phyloP scores from a whole-genome alignment of 2,888 invertebrate genomes.

The Palloptera scutellata region DNA sequence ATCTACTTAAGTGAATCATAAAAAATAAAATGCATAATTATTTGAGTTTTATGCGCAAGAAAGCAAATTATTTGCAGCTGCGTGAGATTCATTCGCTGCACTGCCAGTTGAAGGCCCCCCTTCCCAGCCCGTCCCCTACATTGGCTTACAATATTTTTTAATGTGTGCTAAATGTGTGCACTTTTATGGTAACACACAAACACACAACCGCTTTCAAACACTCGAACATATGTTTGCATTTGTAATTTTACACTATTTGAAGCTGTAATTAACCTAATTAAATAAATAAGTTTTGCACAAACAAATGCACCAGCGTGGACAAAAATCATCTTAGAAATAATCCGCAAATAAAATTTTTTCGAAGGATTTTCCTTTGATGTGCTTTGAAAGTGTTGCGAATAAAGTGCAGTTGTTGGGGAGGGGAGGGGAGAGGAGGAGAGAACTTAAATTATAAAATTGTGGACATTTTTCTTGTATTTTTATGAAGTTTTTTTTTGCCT shows the following conservation, averaged over 20 bases:
- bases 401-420: too few relatives aligned
- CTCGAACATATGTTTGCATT: background rate
- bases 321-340: too few relatives aligned
- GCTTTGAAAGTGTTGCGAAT: too few relatives aligned
- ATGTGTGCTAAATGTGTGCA: slow-evolving; percentile 23
- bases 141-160: slow-evolving; percentile 2
- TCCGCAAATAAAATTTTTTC: too few relatives aligned
- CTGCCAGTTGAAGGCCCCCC: slow-evolving; percentile 41
- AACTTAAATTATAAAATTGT: too few relatives aligned
- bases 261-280: slow-evolving; percentile 27
- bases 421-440: too few relatives aligned
- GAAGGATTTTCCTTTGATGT: too few relatives aligned
- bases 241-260: background rate
- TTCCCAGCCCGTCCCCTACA: slow-evolving; percentile 22
- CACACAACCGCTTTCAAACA: slow-evolving; percentile 30
- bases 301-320: too few relatives aligned
- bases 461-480: too few relatives aligned
- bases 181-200: slow-evolving; percentile 24
- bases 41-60: slow-evolving; percentile 31
- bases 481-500: too few relatives aligned
- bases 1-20: slow-evolving; percentile 34
- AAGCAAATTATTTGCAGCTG: slow-evolving; percentile 37
- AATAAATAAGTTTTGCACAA: background rate
- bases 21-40: slow-evolving; percentile 49
- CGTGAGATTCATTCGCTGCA: slow-evolving; percentile 7